Evolutionary conservation across 2,888 invertebrate genomes (phyloP).

Genomic region (Parnassius smintheus): DNA sequence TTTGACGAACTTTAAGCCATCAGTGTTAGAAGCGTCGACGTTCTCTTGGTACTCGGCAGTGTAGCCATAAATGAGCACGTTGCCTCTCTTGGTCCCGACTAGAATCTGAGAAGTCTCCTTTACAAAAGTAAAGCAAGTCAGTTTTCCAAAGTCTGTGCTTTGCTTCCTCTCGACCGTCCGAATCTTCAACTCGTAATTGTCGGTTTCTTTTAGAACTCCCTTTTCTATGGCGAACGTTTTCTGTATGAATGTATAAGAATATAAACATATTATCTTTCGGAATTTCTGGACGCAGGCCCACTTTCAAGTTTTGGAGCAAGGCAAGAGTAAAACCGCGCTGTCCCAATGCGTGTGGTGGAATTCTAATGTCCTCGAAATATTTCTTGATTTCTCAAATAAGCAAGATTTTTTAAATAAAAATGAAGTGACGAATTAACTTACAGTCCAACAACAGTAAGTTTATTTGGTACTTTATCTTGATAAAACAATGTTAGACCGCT

Average conservation of each 20-base stretch:
- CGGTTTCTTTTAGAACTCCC: constrained; percentile 56
- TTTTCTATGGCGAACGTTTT: constrained; percentile 59
- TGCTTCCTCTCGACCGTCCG: constrained; percentile 43
- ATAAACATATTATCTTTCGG: neutral
- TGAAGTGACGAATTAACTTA: too few species aligned
- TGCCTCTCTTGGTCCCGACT: constrained; percentile 73
- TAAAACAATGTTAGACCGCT: too few species aligned
- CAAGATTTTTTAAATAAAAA: too few species aligned
- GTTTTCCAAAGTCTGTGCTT: constrained; percentile 56
- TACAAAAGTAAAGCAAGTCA: constrained; percentile 78
- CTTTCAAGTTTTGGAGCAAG: neutral
- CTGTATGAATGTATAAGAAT: constrained; percentile 38
- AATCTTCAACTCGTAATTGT: constrained; percentile 58
- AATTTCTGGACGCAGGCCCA: too few species aligned
- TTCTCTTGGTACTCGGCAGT: constrained; percentile 59
- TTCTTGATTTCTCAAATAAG: too few species aligned
- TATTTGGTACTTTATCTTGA: too few species aligned
- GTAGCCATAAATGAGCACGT: constrained; percentile 74
- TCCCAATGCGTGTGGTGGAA: too few species aligned
- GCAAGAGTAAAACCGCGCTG: neutral
- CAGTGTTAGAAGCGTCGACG: constrained; percentile 48
- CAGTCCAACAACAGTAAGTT: too few species aligned
- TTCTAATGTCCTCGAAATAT: too few species aligned
- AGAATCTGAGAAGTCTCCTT: constrained; percentile 70
- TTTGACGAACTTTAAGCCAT: constrained; percentile 70